Percentiles rank a stretch among this genome's conserved stretches.
phyloP scores from a whole-genome alignment of 2,888 invertebrate genomes.

The Caenorhabditis plicata region DNA sequence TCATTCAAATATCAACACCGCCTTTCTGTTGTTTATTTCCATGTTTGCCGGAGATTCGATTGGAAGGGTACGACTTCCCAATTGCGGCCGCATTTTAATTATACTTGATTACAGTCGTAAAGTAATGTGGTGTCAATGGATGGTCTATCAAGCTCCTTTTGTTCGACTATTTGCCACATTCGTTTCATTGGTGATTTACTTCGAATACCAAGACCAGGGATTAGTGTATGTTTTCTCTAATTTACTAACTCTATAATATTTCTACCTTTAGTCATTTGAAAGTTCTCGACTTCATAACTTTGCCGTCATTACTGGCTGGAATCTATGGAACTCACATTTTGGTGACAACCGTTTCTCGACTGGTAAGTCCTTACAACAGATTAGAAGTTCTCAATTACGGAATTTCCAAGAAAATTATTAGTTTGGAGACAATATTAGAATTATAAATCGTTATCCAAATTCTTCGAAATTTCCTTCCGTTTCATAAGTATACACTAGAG shows the following conservation, averaged over 20 bases:
- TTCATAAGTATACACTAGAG: no score
- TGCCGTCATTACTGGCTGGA: constrained; percentile 58
- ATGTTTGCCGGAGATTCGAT: constrained; percentile 56
- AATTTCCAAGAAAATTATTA: no score
- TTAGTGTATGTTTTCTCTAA: constrained; percentile 45
- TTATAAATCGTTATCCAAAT: no score
- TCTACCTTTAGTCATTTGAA: constrained; percentile 50
- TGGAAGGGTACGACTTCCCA: constrained; percentile 41
- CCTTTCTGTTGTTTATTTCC: constrained; percentile 64
- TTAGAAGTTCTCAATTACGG: no score
- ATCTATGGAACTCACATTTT: constrained; percentile 65
- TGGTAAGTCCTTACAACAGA: constrained; percentile 23
- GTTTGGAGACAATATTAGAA: no score
- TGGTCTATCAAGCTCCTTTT: constrained; percentile 59
- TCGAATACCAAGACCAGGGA: constrained; percentile 56
- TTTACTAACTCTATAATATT: neutral
- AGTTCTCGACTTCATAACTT: constrained; percentile 58
- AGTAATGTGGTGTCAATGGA: constrained; percentile 54
- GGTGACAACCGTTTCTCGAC: constrained; percentile 59
- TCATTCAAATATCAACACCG: constrained; percentile 52
- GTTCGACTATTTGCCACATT: constrained; percentile 58
- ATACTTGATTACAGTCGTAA: constrained; percentile 33
- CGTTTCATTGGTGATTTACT: constrained; percentile 57
- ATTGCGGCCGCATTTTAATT: neutral
- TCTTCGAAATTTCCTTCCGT: no score